phyloP scores from a whole-genome alignment of 2,797 vertebrate species.

The Potorous gilbertii region DNA sequence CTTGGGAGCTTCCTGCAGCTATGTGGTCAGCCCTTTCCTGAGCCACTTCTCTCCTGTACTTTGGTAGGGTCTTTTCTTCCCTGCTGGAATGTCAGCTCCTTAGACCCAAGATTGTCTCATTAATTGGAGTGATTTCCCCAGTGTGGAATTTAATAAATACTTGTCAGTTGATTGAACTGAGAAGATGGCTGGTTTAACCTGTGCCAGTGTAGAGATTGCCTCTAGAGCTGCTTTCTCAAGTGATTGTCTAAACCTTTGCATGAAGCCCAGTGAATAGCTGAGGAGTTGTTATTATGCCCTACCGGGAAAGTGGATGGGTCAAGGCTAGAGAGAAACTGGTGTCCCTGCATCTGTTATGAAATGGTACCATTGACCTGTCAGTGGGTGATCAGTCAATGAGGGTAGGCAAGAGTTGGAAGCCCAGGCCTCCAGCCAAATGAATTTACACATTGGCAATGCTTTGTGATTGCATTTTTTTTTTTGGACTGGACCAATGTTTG shows the following conservation, averaged over 20 bases:
- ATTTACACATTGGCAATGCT: background rate
- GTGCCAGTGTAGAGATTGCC: background rate
- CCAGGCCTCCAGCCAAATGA: background rate
- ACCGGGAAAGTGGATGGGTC: background rate
- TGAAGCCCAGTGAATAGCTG: background rate
- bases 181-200: background rate
- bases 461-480: background rate
- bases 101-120: background rate
- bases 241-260: background rate
- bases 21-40: background rate
- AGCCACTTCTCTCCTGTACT: background rate
- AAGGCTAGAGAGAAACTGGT: background rate
- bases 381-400: background rate
- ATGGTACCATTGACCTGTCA: background rate
- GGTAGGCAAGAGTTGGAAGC: background rate
- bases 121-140: background rate
- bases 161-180: background rate
- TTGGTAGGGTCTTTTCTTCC: too few relatives aligned
- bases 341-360: background rate
- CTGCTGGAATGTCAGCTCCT: background rate
- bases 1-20: background rate
- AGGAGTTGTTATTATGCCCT: background rate
- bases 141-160: background rate
- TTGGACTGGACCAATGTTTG: background rate
- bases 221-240: background rate